These are phyloP conservation scores for Hydrolagus colliei DNA, from an alignment of 2,797 vertebrate genomes.

Conservation along the genomic window DNA sequence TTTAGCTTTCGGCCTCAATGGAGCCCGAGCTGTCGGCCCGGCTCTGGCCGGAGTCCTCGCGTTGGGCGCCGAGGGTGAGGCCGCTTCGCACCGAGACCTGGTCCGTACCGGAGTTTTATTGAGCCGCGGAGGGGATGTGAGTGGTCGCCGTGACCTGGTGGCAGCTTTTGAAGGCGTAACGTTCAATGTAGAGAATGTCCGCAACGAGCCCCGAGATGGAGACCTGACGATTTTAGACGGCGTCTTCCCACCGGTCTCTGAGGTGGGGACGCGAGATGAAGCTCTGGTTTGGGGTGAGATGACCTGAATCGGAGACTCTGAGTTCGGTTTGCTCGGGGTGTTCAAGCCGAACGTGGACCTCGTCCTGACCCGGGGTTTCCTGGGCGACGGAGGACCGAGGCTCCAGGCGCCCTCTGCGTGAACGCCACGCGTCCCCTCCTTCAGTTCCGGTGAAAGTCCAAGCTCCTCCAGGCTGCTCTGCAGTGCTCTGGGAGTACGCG, in stretches of 20 bases:
- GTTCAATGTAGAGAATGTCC: constrained; percentile 30
- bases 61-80: background rate
- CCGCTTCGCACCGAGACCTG: no score
- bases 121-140: background rate
- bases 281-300: background rate
- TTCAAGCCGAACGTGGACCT: background rate
- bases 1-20: background rate
- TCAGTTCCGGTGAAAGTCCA: background rate
- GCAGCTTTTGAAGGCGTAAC: background rate
- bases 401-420: background rate
- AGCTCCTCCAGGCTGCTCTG: background rate
- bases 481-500: no score
- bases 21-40: background rate
- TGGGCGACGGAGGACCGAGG: background rate
- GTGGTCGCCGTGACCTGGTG: background rate
- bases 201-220: background rate
- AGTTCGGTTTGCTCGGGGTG: background rate
- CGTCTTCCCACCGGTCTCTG: background rate
- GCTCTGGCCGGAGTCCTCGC: no score
- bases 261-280: background rate
- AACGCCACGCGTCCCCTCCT: background rate
- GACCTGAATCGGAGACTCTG: background rate
- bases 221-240: background rate
- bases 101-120: background rate
- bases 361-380: background rate